These are phyloP conservation scores for Acrossocheilus wenchowensis DNA, from an alignment of 2,797 vertebrate genomes.

Conservation along the genomic window DNA sequence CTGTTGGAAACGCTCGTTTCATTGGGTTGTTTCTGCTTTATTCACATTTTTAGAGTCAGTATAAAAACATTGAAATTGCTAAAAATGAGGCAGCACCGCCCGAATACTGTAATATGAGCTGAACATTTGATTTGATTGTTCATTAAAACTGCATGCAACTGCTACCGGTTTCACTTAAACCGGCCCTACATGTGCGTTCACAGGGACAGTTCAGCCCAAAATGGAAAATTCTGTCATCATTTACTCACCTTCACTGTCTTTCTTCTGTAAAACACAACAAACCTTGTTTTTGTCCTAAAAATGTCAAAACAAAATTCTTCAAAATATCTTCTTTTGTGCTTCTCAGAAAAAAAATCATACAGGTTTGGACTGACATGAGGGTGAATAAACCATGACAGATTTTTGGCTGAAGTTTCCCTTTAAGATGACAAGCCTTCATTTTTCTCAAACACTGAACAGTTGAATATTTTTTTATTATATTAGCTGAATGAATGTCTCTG, in stretches of 20 bases:
- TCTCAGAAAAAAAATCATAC: background rate
- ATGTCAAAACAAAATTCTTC: background rate
- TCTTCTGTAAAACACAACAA: background rate
- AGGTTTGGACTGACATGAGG: background rate
- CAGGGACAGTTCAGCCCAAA: background rate
- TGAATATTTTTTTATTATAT: constrained; percentile 77
- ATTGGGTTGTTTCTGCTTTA: constrained; percentile 31
- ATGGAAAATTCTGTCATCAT: background rate
- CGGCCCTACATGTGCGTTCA: constrained; percentile 18
- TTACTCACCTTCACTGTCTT: background rate
- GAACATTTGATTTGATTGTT: constrained; percentile 56
- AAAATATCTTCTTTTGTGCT: background rate
- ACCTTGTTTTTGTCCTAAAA: background rate
- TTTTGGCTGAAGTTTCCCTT: background rate
- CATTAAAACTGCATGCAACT: constrained; percentile 68
- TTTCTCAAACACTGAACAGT: constrained; percentile 73
- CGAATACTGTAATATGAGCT: constrained; percentile 42
- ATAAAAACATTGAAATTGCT: constrained; percentile 31
- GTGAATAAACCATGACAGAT: background rate
- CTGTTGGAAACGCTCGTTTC: constrained; percentile 33
- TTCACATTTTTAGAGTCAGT: constrained; percentile 41
- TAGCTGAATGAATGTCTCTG: constrained; percentile 86
- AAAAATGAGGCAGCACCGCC: constrained; percentile 28
- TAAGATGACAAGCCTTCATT: constrained; percentile 54
- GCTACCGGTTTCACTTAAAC: background rate